Base-by-base conservation (phyloP, 1,140 invertebrate genomes). In the Drosophila albomicans region DNA sequence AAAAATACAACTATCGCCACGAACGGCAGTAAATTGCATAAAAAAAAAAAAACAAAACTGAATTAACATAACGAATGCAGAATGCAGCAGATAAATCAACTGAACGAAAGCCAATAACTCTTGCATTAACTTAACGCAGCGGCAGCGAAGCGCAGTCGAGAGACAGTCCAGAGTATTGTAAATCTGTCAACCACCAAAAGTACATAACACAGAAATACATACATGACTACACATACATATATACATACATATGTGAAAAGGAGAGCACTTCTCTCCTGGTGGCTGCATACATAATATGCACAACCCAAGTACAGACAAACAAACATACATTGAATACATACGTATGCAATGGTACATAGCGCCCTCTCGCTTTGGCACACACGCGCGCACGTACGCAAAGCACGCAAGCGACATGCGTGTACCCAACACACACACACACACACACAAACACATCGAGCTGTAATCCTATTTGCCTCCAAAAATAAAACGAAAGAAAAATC, bases 381-480 rank as follows among this genome's bases (percentile, higher is more conserved):
- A 71, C 46, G 43, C 43, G 38, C 35, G 64, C 46, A 32, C 43
- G 30, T 57, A 41, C 58, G 46, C 72, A 63, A 56, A 54, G 58
- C 57, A 78, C 71, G 75, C 69, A 57, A 78, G 8, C 63, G 52
- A 69, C 58, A 78, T 74, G 63, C 61, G 69, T 77, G 56, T 51
- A 61, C 56, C 13, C 52, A 56, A 32, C 11, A 32, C 32, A 71
- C 11, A 52, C 35, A 52, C 8, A 59, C 48, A 52, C 8, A 59
- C 48, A 71, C n/a, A 57, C 3, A 20, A 20, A 20, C 20, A 49
- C 35, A 43, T 28, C 32, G 16, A 58, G 57, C 28, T 63, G 84
- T 88, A 89, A 88, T 88, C 85, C 85, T 85, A 88, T 88, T 89
- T 85, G 75, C 72, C 73, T 77, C 81, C 69, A 78, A 88, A 87